These are phyloP conservation scores for Drosophila truncata DNA, from an alignment of 1,140 invertebrate species.

Conservation along the genomic window DNA sequence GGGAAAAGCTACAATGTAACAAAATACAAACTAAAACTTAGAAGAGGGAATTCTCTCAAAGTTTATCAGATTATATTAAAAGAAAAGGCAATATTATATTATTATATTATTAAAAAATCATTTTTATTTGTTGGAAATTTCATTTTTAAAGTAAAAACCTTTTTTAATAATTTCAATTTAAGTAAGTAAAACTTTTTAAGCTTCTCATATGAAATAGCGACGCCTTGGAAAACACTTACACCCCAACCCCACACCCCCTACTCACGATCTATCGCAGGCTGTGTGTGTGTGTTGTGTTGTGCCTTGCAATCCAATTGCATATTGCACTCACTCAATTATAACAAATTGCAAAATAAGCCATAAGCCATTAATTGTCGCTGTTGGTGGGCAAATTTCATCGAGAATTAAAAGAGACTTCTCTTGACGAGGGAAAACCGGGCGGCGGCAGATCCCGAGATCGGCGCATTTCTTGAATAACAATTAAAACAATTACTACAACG, in stretches of 20 bases:
- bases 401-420: conserved; percentile 23
- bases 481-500: conserved; percentile 56
- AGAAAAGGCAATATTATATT: no score
- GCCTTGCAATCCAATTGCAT: conserved; percentile 37
- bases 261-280: conserved; percentile 3
- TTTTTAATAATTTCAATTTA: background rate
- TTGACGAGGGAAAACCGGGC: conserved; percentile 3
- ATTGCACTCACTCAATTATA: conserved; percentile 64
- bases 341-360: conserved; percentile 62
- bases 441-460: background rate
- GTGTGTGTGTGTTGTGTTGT: background rate
- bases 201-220: background rate
- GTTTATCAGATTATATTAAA: no score
- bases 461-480: conserved; percentile 75
- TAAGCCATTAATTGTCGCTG: conserved; percentile 69
- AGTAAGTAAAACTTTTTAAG: background rate
- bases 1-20: no score
- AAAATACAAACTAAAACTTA: no score
- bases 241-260: conserved; percentile 5
- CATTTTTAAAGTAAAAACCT: background rate
- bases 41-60: no score
- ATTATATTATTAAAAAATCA: no score
- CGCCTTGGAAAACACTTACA: conserved; percentile 18
- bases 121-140: background rate
- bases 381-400: conserved; percentile 59